Evolutionary conservation across 2,888 invertebrate species (phyloP).

Genomic region (Pachycephus smyrnensis): DNA sequence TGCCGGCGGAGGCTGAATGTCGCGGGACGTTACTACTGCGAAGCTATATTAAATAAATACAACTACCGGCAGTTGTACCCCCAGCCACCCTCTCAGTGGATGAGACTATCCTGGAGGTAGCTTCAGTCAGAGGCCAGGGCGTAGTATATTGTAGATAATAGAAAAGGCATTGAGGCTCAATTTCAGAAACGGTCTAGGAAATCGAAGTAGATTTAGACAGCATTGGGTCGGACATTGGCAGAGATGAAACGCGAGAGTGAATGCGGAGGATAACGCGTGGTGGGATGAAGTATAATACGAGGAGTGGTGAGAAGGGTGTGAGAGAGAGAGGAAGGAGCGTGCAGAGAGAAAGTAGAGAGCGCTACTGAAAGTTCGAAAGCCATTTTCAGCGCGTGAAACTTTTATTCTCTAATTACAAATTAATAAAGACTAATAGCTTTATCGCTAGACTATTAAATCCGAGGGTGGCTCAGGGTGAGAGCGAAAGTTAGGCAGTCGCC

Average conservation of each 20-base stretch:
- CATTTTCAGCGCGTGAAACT: conserved; percentile 43
- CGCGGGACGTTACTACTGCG: background rate
- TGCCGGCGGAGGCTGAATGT: background rate
- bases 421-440: conserved; percentile 60
- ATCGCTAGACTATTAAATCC: conserved; percentile 53
- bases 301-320: background rate
- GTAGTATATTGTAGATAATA: background rate
- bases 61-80: conserved; percentile 9
- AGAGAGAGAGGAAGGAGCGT: background rate
- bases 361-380: conserved; percentile 30
- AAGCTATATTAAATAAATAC: conserved; percentile 49
- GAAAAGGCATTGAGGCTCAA: background rate
- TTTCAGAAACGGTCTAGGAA: background rate
- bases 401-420: conserved; percentile 53
- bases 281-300: background rate
- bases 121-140: background rate
- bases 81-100: background rate
- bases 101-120: background rate
- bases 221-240: background rate
- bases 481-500: conserved; percentile 28
- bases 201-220: background rate
- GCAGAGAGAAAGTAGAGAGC: background rate
- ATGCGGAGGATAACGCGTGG: background rate
- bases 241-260: background rate
- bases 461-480: conserved; percentile 18